Evolutionary conservation across 2,797 vertebrate species (phyloP), one percentile per base, ranked within the genome.

Genomic region (Tauraco hartlaubi): DNA sequence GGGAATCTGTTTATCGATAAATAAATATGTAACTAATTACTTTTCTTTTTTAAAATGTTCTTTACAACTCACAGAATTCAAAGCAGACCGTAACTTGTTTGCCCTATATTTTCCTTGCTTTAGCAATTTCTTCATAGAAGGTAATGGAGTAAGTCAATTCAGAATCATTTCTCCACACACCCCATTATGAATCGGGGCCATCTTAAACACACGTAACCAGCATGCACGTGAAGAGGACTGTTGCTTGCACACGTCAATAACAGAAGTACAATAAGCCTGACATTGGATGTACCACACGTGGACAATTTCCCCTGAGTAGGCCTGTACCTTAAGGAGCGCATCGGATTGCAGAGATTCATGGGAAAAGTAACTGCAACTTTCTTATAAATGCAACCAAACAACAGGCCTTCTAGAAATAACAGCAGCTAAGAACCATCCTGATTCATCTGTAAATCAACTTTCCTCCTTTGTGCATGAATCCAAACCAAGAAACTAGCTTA

Each of bases 261-360:
- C n/a, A 41, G 35, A 29, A 76, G 15, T 11, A 12, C 52, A 20
- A 37, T 3, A 2, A 72, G 23, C 28, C 18, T 43, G 33, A 26
- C 39, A 4, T 26, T 7, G 41, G 37, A 17, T 0, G 1, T 19
- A 37, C 26, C 49, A 22, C 16, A 26, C 3, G 6, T 6, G 5
- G 13, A 39, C 33, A 41, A 16, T 12, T 35, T 22, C 25, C 21
- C 11, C 21, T 11, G 37, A 43, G 39, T 13, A 54, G 39, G 22
- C 29, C 62, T 0, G 0, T 37, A 41, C 28, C 18, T 25, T 20
- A 25, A 25, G 17, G 21, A 73, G 10, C 12, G 25, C 31, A 37
- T 11, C 26, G 54, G 51, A 58, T 17, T 2, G 1, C 5, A 49
- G 29, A 0, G 3, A 9, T 12, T 37, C 25, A 33, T 7, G 17